Base-by-base conservation (phyloP, 2,888 invertebrate species). In the Formica aserva region DNA sequence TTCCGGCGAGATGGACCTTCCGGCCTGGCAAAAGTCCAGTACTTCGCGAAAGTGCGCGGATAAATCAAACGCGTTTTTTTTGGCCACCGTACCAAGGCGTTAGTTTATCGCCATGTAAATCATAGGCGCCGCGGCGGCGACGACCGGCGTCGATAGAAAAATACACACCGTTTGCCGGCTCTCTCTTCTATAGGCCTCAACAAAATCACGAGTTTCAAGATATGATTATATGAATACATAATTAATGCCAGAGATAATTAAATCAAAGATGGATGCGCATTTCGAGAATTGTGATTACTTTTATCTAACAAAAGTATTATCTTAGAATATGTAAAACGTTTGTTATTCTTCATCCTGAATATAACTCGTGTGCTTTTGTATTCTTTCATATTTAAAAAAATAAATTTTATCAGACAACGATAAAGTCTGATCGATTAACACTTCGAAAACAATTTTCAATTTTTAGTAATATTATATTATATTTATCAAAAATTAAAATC, bases 1-100 rank as follows among this genome's bases (percentile, higher is more conserved):
- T 92, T 92, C 92, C 92, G 92, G 88, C 88, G 87, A 90, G 92
- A 91, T 91, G 92, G 92, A 92, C 92, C 91, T 92, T 92, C 92
- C 92, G 88, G 87, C 66, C 89, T 91, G 91, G 89, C 90, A 87
- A 75, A 74, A 84, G 88, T 91, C 92, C 91, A 92, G 90, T 86
- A 84, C 88, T 82, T 85, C 57, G 85, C 84, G 88, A 92, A 90
- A 91, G 91, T 89, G 88, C 85, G 74, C 81, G 88, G 85, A 91
- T 92, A 92, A 92, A 92, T 92, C 91, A 92, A 86, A 85, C 76
- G 71, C 83, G 81, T 91, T 89, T 88, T 88, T 32, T 87, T 81
- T 86, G 83, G 32, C 26, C 69, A 82, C 41, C 66, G 71, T 18
- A 60, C 78, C 82, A 87, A 87, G 89, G 90, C 87, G 89, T 87